These are phyloP conservation scores for Caenorhabditis wallacei DNA, from an alignment of 2,888 invertebrate species.

Conservation along the genomic window DNA sequence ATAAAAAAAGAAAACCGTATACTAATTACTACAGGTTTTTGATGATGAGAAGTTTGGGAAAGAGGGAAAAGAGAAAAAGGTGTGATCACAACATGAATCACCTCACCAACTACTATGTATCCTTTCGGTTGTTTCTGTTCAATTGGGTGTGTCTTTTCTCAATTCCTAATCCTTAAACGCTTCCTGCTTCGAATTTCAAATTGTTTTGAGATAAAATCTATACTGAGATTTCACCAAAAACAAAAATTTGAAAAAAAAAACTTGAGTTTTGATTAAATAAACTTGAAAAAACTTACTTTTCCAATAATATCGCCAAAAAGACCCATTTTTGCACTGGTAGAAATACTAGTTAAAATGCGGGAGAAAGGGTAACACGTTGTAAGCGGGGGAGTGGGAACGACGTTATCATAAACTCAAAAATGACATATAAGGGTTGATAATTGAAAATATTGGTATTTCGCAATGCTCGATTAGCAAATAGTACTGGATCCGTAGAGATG, in stretches of 20 bases:
- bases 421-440: constrained; percentile 57
- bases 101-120: constrained; percentile 43
- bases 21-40: constrained; percentile 60
- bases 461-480: constrained; percentile 34
- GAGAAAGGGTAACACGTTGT: constrained; percentile 3
- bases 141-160: constrained; percentile 52
- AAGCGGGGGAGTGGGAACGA: constrained; percentile 40
- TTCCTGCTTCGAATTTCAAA: constrained; percentile 9
- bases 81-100: constrained; percentile 61
- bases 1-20: constrained; percentile 29
- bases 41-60: constrained; percentile 51
- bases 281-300: constrained; percentile 44
- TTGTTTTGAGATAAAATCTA: background rate
- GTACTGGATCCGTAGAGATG: background rate
- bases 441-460: constrained; percentile 54
- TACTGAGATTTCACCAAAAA: background rate
- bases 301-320: background rate
- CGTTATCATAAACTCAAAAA: constrained; percentile 59
- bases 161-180: background rate
- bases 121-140: constrained; percentile 33
- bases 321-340: constrained; percentile 12
- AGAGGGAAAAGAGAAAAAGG: constrained; percentile 26
- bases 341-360: constrained; percentile 34
- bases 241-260: background rate
- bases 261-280: too few relatives aligned